Conservation (phyloP, 2,797 vertebrate species). For the Alouatta caraya region DNA sequence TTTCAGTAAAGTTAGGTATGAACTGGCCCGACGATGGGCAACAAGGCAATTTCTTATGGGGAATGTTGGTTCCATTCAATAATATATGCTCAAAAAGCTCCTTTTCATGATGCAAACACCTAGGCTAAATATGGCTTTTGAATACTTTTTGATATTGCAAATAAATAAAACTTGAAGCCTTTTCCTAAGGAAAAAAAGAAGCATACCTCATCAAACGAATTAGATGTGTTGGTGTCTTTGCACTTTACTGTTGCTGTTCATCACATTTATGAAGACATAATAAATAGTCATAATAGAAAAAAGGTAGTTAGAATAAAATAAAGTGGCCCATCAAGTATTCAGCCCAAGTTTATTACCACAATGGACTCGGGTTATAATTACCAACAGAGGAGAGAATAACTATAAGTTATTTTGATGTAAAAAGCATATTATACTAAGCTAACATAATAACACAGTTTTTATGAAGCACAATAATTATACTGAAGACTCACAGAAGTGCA, state of each 20-base stretch:
- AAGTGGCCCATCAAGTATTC: constrained; percentile 72
- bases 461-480: constrained; percentile 69
- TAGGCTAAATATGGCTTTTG: neutral
- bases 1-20: neutral
- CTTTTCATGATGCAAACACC: neutral
- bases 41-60: neutral
- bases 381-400: constrained; percentile 62
- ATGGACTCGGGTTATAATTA: constrained; percentile 74
- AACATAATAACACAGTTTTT: constrained; percentile 72
- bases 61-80: neutral
- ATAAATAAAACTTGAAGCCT: constrained; percentile 27
- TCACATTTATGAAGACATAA: constrained; percentile 71
- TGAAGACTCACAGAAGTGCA: constrained; percentile 62
- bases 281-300: constrained; percentile 73
- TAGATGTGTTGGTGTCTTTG: neutral
- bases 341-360: constrained; percentile 71
- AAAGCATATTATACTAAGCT: constrained; percentile 73
- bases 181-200: neutral
- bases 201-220: neutral
- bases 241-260: constrained; percentile 37
- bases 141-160: neutral
- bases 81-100: neutral
- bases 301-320: constrained; percentile 73
- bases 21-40: neutral
- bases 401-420: constrained; percentile 76